phyloP scores from a whole-genome alignment of 2,113 vertebrate genomes.

The Pseudonaja textilis region DNA sequence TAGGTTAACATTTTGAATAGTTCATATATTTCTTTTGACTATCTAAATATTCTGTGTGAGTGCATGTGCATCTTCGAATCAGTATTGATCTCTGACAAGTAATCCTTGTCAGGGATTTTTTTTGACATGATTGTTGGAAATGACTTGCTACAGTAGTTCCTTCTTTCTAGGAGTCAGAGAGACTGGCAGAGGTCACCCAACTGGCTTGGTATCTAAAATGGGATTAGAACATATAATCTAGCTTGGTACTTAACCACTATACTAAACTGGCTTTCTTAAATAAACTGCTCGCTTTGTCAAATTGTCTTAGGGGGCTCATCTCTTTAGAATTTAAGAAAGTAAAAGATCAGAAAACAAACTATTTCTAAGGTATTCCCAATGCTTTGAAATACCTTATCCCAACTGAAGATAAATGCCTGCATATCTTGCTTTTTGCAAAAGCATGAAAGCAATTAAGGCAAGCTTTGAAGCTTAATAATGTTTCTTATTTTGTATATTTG shows the following conservation, averaged over 20 bases:
- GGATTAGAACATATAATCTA: not conserved
- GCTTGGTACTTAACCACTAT: not conserved
- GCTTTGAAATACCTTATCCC: not conserved
- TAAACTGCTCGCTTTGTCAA: not conserved
- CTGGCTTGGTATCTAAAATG: not conserved
- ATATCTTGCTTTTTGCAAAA: not conserved
- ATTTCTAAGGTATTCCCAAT: not conserved
- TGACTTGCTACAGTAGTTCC: not conserved
- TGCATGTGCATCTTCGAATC: not conserved
- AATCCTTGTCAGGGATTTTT: not conserved
- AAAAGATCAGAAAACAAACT: not conserved
- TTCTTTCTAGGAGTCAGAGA: not conserved
- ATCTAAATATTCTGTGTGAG: not conserved
- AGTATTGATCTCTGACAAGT: not conserved
- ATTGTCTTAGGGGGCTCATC: not conserved
- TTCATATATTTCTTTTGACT: not conserved
- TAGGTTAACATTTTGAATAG: not conserved
- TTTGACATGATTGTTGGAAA: not conserved
- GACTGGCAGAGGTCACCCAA: not conserved
- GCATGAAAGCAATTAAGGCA: not conserved
- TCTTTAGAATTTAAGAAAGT: not conserved
- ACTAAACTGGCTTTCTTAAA: not conserved
- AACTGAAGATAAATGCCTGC: not conserved
- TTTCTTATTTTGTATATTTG: not conserved
- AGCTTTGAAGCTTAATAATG: not conserved